phyloP scores from a whole-genome alignment of 2,888 invertebrate species.

The Melanargia galathea region DNA sequence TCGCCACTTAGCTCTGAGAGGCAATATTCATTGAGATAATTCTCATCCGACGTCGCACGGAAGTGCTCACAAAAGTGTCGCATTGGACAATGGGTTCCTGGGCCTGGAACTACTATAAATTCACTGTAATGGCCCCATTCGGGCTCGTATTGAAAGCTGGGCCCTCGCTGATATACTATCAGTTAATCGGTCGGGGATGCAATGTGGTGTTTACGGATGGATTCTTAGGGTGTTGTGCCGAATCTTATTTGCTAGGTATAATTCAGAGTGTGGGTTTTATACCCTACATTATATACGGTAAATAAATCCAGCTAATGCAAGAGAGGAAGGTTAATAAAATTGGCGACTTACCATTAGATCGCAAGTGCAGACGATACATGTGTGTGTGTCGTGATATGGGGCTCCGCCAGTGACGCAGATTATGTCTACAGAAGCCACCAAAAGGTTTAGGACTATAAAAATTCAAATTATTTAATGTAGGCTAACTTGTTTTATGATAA shows the following conservation, averaged over 20 bases:
- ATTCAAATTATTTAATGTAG: too few relatives aligned
- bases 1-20: conserved; percentile 17
- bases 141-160: conserved; percentile 41
- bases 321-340: too few relatives aligned
- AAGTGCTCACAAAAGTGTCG: conserved; percentile 49
- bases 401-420: too few relatives aligned
- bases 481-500: too few relatives aligned
- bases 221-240: conserved; percentile 18
- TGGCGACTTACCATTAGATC: too few relatives aligned
- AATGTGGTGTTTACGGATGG: conserved; percentile 31
- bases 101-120: conserved; percentile 46
- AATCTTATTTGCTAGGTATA: conserved; percentile 1
- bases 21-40: conserved; percentile 38
- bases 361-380: too few relatives aligned
- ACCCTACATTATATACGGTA: neutral
- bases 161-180: conserved; percentile 43
- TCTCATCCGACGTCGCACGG: conserved; percentile 44
- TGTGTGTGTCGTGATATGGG: too few relatives aligned
- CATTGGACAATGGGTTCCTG: conserved; percentile 46
- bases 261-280: neutral
- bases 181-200: conserved; percentile 43
- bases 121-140: conserved; percentile 45
- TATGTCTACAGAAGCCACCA: too few relatives aligned
- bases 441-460: too few relatives aligned
- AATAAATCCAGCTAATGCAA: too few relatives aligned